A percentile compares a stretch with the other conserved stretches of the same genome.
These are phyloP conservation scores for Lycia hirtaria DNA, from an alignment of 2,888 invertebrate genomes.

Conservation along the genomic window DNA sequence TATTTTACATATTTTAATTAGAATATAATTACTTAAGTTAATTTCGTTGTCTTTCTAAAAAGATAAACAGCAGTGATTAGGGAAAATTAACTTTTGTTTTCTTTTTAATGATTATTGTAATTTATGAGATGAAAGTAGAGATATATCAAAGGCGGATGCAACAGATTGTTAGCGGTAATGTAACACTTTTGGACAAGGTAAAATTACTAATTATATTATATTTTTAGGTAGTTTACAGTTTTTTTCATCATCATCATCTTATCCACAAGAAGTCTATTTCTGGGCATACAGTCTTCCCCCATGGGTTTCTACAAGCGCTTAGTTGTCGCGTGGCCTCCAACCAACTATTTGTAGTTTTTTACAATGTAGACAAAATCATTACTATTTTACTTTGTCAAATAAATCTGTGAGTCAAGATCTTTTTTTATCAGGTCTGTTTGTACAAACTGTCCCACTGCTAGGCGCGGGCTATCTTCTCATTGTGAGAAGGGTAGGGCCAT, in stretches of 20 bases:
- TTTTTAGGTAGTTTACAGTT: background rate
- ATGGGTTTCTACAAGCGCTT: no score
- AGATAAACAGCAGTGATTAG: constrained; percentile 14
- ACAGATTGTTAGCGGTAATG: background rate
- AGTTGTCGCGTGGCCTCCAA: no score
- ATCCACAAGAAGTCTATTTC: no score
- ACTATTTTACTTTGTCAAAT: no score
- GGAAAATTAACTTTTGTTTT: constrained; percentile 24
- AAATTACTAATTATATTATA: background rate
- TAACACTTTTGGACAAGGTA: constrained; percentile 9
- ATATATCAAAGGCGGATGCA: constrained; percentile 20
- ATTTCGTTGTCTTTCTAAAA: background rate
- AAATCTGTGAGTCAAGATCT: no score
- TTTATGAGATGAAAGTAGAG: constrained; percentile 23
- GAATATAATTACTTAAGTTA: background rate
- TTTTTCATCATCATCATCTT: background rate
- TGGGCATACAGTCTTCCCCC: no score
- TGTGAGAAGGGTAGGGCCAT: no score
- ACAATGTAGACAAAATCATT: no score
- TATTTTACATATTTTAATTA: background rate
- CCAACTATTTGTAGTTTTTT: no score
- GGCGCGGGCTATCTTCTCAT: no score
- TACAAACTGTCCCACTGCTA: no score
- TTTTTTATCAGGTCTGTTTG: no score
- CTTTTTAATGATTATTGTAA: constrained; percentile 21